A percentile compares a stretch with the other conserved stretches of the same genome.
phyloP scores from a whole-genome alignment of 2,888 invertebrate species.

The Polydrusus tereticollis region DNA sequence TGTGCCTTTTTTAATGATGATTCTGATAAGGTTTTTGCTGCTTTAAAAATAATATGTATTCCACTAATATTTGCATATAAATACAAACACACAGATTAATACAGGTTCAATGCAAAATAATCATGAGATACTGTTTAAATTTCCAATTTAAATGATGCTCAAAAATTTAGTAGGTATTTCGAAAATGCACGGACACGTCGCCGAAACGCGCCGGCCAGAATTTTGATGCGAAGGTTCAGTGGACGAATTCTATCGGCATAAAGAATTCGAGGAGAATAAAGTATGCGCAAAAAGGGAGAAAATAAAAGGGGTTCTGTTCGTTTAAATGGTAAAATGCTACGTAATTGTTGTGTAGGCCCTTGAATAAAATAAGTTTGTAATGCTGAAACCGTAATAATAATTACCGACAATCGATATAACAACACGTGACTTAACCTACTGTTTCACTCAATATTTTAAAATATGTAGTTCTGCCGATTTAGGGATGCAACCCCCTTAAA shows the following conservation, averaged over 20 bases:
- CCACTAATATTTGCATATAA: too few relatives aligned
- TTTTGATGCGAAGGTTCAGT: neutral
- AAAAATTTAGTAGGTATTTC: neutral
- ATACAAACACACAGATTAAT: too few relatives aligned
- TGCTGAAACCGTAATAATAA: too few relatives aligned
- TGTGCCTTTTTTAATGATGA: too few relatives aligned
- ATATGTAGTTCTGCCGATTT: too few relatives aligned
- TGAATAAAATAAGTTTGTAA: neutral
- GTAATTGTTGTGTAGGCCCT: neutral
- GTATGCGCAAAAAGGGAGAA: neutral
- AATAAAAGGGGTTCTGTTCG: constrained; percentile 1
- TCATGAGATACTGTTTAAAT: neutral
- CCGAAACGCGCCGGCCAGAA: neutral
- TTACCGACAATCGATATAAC: too few relatives aligned
- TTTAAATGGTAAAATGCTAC: neutral
- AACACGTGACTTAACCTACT: too few relatives aligned
- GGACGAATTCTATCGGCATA: neutral
- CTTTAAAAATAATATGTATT: too few relatives aligned
- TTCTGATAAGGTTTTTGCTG: too few relatives aligned
- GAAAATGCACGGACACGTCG: neutral
- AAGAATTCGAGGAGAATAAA: neutral
- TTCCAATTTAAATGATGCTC: neutral
- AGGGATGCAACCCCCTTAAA: too few relatives aligned
- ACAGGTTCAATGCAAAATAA: neutral
- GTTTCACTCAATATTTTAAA: too few relatives aligned